phyloP scores from a whole-genome alignment of 2,113 vertebrate species.

The Ceyx melanurus region DNA sequence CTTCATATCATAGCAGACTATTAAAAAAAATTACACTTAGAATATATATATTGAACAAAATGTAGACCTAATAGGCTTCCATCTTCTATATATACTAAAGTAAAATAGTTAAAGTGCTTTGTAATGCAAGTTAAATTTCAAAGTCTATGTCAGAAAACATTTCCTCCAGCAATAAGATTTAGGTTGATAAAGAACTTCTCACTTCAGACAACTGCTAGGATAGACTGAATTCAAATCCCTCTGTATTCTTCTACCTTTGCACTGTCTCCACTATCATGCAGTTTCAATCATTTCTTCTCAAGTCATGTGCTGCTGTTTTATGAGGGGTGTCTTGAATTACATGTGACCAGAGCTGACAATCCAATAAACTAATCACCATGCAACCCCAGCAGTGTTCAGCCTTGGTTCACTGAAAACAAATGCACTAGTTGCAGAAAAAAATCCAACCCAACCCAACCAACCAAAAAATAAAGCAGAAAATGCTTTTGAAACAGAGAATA shows the following conservation, averaged over 20 bases:
- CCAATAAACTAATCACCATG: neutral
- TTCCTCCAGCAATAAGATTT: neutral
- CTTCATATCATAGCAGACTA: constrained; percentile 17
- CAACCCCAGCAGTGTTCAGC: neutral
- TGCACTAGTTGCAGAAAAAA: neutral
- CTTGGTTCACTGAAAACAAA: neutral
- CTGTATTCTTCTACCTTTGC: neutral
- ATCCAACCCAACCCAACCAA: neutral
- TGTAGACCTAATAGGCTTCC: neutral
- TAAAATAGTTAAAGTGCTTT: neutral
- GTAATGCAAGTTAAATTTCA: neutral
- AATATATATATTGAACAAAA: neutral
- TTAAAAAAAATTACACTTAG: neutral
- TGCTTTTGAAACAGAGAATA: neutral
- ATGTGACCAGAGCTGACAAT: neutral
- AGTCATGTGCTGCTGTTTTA: neutral
- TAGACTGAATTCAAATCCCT: neutral
- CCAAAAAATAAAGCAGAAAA: neutral
- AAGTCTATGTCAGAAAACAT: neutral
- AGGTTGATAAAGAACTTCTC: neutral
- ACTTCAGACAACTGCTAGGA: neutral
- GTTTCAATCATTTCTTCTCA: neutral
- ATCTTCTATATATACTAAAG: neutral
- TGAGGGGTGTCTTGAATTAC: neutral
- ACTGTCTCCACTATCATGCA: neutral